Percentiles rank a stretch among this genome's conserved stretches.
Conservation (phyloP, 2,888 invertebrate species). For the Ormyrus rosae region DNA sequence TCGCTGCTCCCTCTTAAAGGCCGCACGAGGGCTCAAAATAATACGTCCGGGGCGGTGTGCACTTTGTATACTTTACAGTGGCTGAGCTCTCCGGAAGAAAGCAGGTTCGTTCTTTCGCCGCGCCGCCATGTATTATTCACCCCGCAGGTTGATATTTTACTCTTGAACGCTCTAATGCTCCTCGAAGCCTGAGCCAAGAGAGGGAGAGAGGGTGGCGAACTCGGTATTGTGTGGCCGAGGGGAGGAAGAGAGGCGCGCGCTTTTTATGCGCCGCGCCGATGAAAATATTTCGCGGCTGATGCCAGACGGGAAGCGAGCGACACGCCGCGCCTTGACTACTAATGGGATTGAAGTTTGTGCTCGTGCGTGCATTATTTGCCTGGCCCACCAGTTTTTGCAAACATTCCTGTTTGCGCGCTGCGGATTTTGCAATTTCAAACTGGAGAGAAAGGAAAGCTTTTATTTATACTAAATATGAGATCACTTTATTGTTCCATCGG, state of each 20-base stretch:
- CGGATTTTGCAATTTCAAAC: too few relatives aligned
- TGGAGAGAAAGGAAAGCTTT: too few relatives aligned
- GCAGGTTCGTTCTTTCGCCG: background rate
- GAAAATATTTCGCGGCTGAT: too few relatives aligned
- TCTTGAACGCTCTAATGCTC: conserved; percentile 69
- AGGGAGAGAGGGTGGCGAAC: background rate
- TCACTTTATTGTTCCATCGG: too few relatives aligned
- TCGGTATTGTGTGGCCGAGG: background rate
- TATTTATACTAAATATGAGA: too few relatives aligned
- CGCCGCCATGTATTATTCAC: conserved; percentile 70
- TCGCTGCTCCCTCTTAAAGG: background rate
- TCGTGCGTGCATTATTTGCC: too few relatives aligned
- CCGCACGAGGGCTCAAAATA: conserved; percentile 11
- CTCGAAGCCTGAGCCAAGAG: conserved; percentile 54
- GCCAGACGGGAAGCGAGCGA: too few relatives aligned
- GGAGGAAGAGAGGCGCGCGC: background rate
- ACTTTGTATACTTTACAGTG: conserved; percentile 10
- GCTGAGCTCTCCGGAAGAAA: background rate
- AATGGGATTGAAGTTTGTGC: too few relatives aligned
- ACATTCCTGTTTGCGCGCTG: too few relatives aligned
- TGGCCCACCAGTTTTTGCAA: too few relatives aligned
- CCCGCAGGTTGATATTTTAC: conserved; percentile 68
- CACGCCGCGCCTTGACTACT: too few relatives aligned
- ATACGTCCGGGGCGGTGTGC: background rate
- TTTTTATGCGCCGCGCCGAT: too few relatives aligned